Evolutionary conservation across 1,140 invertebrate genomes (phyloP), one percentile per base, ranked within the genome.

Genomic region (Pseudachorutes palmiensis): DNA sequence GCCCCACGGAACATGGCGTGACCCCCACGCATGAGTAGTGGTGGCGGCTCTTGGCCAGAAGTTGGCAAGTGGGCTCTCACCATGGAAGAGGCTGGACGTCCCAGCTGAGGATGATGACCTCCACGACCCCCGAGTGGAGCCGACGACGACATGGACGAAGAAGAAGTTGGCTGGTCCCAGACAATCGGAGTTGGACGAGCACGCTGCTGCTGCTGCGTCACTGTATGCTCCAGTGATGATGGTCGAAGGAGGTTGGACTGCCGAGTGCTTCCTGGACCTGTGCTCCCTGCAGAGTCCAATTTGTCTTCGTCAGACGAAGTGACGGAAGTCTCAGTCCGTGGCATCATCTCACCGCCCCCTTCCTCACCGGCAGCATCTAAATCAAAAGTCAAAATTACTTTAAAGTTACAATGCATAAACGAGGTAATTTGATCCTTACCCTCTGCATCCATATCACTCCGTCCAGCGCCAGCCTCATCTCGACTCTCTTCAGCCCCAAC

Each of bases 91-190:
- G n/a, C n/a, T n/a, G n/a, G n/a, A n/a, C n/a, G n/a, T n/a, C n/a
- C n/a, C n/a, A n/a, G n/a, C n/a, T n/a, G n/a, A n/a, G n/a, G n/a
- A n/a, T n/a, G n/a, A n/a, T n/a, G n/a, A n/a, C n/a, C n/a, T n/a
- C n/a, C n/a, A n/a, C n/a, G n/a, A n/a, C n/a, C n/a, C n/a, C n/a
- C n/a, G n/a, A n/a, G n/a, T n/a, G n/a, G n/a, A n/a, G n/a, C n/a
- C n/a, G n/a, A n/a, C n/a, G n/a, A n/a, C n/a, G n/a, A n/a, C n/a
- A n/a, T n/a, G n/a, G 64, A 51, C 1, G 64, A 62, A 1, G 69
- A 71, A 30, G 72, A 74, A 26, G 66, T 71, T 22, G 72, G 72
- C 58, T 74, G 72, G 64, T 74, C 72, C 72, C 72, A 74, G 29
- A 74, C 59, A 26, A 74, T 74, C 26, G 72, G 72, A 29, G 70